Evolutionary conservation across 2,113 vertebrate species (phyloP).

Genomic region (Casuarius casuarius): DNA sequence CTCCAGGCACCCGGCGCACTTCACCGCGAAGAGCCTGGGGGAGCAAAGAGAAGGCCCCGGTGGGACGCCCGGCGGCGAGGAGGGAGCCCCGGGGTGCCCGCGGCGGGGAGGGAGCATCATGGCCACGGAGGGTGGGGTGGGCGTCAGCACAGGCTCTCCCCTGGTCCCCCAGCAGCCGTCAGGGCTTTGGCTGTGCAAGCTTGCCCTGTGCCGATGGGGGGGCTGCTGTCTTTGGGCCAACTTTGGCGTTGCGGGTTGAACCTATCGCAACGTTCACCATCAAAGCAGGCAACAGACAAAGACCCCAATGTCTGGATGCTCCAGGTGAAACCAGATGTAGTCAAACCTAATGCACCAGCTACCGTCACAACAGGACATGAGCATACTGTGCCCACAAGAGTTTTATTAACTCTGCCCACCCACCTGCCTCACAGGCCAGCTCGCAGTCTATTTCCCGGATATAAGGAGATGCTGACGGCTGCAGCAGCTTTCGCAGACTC

Average conservation of each 20-base stretch:
- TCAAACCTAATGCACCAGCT: not conserved
- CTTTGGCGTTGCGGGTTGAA: not conserved
- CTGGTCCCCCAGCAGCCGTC: fast-evolving
- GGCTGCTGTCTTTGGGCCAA: not conserved
- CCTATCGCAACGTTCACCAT: not conserved
- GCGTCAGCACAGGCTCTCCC: fast-evolving
- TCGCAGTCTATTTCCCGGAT: not conserved
- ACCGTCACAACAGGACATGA: not conserved
- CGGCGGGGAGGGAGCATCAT: not conserved
- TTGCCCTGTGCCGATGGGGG: fast-evolving
- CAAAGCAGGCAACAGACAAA: not conserved
- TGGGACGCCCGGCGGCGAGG: not conserved
- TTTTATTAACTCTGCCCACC: not conserved
- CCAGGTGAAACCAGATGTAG: not conserved
- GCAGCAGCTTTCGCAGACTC: not conserved
- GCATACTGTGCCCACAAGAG: fast-evolving
- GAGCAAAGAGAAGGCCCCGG: not conserved
- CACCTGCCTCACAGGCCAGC: not conserved
- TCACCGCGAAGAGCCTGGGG: conserved; percentile 89
- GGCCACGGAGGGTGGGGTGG: not conserved
- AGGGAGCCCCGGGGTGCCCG: not conserved
- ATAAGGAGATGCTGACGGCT: not conserved
- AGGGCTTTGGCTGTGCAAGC: not conserved
- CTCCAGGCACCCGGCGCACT: conserved; percentile 88
- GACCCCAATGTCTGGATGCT: fast-evolving